phyloP scores from a whole-genome alignment of 2,113 vertebrate genomes.

The Laterallus jamaicensis region DNA sequence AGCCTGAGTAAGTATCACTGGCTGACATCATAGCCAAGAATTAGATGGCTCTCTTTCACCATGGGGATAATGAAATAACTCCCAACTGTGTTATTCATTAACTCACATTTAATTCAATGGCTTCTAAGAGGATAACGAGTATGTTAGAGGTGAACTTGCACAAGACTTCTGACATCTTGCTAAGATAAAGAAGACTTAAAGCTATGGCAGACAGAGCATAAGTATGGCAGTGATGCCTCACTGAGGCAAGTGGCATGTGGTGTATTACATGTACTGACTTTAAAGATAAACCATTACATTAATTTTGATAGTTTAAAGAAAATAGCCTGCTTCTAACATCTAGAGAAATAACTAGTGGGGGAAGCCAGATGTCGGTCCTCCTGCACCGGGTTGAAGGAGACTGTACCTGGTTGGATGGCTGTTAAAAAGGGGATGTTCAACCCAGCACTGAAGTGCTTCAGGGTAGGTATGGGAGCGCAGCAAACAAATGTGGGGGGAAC shows the following conservation, averaged over 20 bases:
- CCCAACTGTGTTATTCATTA: slow-evolving; percentile 61
- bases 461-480: no score
- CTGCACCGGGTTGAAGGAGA: background rate
- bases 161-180: slow-evolving; percentile 14
- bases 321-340: background rate
- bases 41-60: slow-evolving; percentile 46
- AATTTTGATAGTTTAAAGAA: background rate
- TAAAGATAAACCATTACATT: no score
- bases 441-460: background rate
- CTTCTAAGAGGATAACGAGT: slow-evolving; percentile 9
- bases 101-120: slow-evolving; percentile 46
- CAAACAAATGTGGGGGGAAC: background rate
- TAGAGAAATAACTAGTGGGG: background rate
- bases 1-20: slow-evolving; percentile 16
- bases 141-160: slow-evolving; percentile 42
- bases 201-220: background rate
- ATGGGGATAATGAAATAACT: slow-evolving; percentile 54
- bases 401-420: background rate
- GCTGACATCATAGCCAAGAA: slow-evolving; percentile 49
- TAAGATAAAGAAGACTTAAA: slow-evolving; percentile 22
- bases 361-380: background rate
- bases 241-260: background rate
- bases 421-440: background rate
- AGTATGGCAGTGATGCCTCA: background rate
- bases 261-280: background rate